Conservation (phyloP, 2,113 vertebrate species). For the Narcine bancroftii region DNA sequence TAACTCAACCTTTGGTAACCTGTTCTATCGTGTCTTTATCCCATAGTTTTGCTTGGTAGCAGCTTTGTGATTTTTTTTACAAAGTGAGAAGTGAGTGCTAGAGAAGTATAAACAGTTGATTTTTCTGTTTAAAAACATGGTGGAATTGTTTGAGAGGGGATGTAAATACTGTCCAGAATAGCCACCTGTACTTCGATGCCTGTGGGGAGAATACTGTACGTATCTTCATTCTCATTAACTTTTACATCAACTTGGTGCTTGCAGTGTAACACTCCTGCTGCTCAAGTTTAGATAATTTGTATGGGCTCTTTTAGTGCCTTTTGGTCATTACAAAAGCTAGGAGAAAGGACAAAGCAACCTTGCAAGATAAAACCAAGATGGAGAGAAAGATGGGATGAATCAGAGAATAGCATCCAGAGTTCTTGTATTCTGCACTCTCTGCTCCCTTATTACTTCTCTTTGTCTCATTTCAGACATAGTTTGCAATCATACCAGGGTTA, state of each 20-base stretch:
- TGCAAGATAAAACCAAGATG: neutral
- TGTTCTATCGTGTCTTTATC: neutral
- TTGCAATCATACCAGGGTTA: too few relatives aligned
- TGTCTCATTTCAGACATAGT: too few relatives aligned
- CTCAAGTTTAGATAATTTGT: neutral
- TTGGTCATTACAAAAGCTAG: neutral
- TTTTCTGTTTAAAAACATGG: neutral
- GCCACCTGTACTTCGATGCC: neutral
- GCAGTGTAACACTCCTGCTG: neutral
- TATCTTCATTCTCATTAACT: neutral
- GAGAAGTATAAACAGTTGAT: neutral
- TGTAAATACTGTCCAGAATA: neutral
- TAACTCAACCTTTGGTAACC: neutral
- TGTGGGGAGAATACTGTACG: neutral
- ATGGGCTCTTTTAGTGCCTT: neutral
- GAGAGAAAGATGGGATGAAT: neutral
- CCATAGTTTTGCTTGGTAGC: neutral
- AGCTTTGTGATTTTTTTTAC: neutral
- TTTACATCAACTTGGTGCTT: neutral
- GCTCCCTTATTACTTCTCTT: neutral
- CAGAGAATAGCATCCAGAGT: neutral
- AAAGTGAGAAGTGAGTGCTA: neutral
- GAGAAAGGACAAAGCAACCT: neutral
- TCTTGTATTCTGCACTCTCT: neutral
- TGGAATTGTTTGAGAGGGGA: neutral